Evolutionary conservation across 2,888 invertebrate genomes (phyloP).

Genomic region (Pherbina coryleti): DNA sequence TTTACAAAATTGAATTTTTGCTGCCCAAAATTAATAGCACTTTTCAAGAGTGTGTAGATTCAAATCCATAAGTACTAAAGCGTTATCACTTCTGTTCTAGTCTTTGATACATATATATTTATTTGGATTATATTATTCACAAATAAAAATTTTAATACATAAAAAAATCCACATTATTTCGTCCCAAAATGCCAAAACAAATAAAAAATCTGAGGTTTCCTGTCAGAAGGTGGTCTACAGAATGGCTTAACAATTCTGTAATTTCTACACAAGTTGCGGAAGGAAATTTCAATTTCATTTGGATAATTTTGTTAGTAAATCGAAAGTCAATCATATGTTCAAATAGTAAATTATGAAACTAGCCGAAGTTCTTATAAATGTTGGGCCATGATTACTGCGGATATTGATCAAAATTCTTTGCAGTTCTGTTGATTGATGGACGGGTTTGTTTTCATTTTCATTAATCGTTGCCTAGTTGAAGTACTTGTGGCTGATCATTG

Average conservation of each 20-base stretch:
- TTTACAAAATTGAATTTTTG: too few species aligned
- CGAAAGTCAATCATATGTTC: slow-evolving; percentile 62
- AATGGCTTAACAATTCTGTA: background rate
- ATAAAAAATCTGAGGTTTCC: too few species aligned
- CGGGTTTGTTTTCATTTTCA: slow-evolving; percentile 46
- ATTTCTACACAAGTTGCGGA: background rate
- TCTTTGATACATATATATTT: too few species aligned
- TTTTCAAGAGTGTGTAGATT: too few species aligned
- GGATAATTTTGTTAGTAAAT: slow-evolving; percentile 25
- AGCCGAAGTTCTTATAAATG: background rate
- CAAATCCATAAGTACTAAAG: too few species aligned
- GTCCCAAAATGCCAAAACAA: too few species aligned
- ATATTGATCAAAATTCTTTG: slow-evolving; percentile 63
- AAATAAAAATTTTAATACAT: too few species aligned
- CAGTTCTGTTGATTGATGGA: slow-evolving; percentile 62
- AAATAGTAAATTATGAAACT: slow-evolving; percentile 57
- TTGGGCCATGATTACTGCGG: slow-evolving; percentile 46
- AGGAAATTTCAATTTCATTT: background rate
- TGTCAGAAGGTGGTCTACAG: background rate
- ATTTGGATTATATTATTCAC: too few species aligned
- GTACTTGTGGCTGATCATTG: background rate
- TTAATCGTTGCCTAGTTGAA: slow-evolving; percentile 19
- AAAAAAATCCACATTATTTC: too few species aligned
- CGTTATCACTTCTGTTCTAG: too few species aligned
- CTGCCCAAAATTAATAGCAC: too few species aligned